phyloP scores from a whole-genome alignment of 2,888 invertebrate species.

The Clepsis dumicolana region DNA sequence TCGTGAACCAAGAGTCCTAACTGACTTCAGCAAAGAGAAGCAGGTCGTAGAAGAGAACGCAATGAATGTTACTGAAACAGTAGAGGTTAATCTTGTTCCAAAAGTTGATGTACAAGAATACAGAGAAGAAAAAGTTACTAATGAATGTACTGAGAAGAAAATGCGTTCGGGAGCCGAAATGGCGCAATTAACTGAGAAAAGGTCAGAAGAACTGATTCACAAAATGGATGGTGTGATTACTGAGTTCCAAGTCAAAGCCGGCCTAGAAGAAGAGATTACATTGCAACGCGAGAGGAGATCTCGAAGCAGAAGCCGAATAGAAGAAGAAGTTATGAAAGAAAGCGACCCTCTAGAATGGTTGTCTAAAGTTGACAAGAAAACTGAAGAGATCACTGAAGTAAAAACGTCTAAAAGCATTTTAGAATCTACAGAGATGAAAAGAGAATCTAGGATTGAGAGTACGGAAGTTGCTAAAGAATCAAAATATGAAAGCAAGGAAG shows the following conservation, averaged over 20 bases:
- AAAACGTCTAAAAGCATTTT: conserved; percentile 47
- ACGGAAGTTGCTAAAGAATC: conserved; percentile 55
- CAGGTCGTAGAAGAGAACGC: background rate
- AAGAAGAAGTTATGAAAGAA: conserved; percentile 63
- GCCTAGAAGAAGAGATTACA: conserved; percentile 54
- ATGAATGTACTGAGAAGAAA: conserved; percentile 45
- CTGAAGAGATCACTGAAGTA: conserved; percentile 50
- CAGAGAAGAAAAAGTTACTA: conserved; percentile 15
- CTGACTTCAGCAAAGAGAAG: conserved; percentile 27
- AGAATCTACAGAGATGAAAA: conserved; percentile 20
- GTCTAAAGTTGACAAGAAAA: conserved; percentile 56
- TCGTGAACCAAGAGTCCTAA: conserved; percentile 9
- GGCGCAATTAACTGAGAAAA: conserved; percentile 72
- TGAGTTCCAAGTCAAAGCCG: conserved; percentile 72
- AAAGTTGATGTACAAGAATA: conserved; percentile 8
- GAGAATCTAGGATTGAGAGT: conserved; percentile 49
- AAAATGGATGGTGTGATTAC: conserved; percentile 76
- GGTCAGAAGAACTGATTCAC: conserved; percentile 69
- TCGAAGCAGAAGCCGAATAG: conserved; percentile 64
- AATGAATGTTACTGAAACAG: background rate
- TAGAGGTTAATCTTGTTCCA: background rate
- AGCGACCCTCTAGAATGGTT: conserved; percentile 68
- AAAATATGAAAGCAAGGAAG: conserved; percentile 52
- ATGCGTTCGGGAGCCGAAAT: conserved; percentile 69
- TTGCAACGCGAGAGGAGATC: conserved; percentile 57